A percentile compares a stretch with the other conserved stretches of the same genome.
phyloP scores from a whole-genome alignment of 53 echinoderm and acorn worm species.

The Henricia sp. region DNA sequence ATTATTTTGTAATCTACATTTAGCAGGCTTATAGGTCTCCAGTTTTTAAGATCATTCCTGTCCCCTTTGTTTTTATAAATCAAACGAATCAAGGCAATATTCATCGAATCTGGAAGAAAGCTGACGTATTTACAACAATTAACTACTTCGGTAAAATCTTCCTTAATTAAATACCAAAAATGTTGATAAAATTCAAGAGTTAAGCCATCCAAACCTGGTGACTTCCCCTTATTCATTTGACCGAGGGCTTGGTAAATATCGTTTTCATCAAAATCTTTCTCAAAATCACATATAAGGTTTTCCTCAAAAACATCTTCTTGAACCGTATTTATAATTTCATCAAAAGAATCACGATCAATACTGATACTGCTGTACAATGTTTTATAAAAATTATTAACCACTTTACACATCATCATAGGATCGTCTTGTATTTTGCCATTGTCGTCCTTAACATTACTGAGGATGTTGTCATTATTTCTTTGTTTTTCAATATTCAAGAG shows the following conservation, averaged over 20 bases:
- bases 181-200: conserved; percentile 17
- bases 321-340: background rate
- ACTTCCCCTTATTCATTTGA: conserved; percentile 16
- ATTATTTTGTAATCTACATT: conserved; percentile 9
- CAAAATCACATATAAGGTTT: background rate
- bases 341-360: background rate
- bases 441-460: background rate
- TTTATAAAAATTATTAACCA: background rate
- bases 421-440: background rate
- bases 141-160: conserved; percentile 1
- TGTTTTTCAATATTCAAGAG: background rate
- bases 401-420: background rate
- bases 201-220: conserved; percentile 7
- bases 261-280: background rate
- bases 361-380: background rate
- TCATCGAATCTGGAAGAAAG: background rate
- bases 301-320: background rate
- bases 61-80: conserved; percentile 18
- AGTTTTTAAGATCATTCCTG: conserved; percentile 2
- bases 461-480: background rate
- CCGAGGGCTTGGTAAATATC: background rate
- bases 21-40: conserved; percentile 3
- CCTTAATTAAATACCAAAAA: background rate
- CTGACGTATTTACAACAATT: background rate
- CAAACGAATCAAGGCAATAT: background rate